A percentile compares a stretch with the other conserved stretches of the same genome.
Conservation (phyloP, 2,888 invertebrate genomes). For the Tenthredo notha region DNA sequence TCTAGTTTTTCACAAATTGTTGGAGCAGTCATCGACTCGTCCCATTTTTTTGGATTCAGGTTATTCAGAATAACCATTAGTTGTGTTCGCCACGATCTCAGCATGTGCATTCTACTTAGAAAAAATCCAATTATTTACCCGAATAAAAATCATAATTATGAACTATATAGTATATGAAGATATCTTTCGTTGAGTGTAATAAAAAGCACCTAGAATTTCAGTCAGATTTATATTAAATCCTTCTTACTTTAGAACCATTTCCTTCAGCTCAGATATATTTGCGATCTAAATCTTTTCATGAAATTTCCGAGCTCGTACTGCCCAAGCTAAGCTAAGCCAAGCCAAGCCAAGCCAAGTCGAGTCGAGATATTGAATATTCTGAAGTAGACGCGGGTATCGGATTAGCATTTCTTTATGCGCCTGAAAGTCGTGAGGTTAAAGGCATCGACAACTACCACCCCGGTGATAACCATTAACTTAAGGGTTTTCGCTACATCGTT, state of each 20-base stretch:
- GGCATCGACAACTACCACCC: conserved; percentile 18
- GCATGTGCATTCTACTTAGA: conserved; percentile 79
- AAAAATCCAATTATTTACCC: conserved; percentile 3
- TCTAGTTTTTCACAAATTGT: conserved; percentile 78
- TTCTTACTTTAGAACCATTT: not conserved
- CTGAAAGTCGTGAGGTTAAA: conserved; percentile 27
- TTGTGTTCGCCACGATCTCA: conserved; percentile 82
- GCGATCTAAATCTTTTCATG: conserved; percentile 5
- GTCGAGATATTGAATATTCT: conserved; percentile 36
- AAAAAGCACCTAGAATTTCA: conserved; percentile 13
- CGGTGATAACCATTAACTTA: conserved; percentile 32
- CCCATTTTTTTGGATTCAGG: conserved; percentile 68
- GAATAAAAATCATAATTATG: not conserved
- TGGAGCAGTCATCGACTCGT: conserved; percentile 69
- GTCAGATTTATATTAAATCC: conserved; percentile 25
- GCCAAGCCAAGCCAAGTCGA: not conserved
- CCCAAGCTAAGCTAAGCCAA: conserved; percentile 3
- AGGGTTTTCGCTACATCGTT: conserved; percentile 25
- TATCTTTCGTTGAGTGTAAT: not conserved
- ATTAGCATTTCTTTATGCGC: conserved; percentile 30
- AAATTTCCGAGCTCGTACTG: conserved; percentile 18
- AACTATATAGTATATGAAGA: not conserved
- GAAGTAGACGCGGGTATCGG: conserved; percentile 22
- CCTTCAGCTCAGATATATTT: not conserved
- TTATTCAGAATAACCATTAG: conserved; percentile 82